A percentile compares a stretch with the other conserved stretches of the same genome.
Evolutionary conservation across 2,113 vertebrate species (phyloP).

Genomic region (Caranx melampygus): DNA sequence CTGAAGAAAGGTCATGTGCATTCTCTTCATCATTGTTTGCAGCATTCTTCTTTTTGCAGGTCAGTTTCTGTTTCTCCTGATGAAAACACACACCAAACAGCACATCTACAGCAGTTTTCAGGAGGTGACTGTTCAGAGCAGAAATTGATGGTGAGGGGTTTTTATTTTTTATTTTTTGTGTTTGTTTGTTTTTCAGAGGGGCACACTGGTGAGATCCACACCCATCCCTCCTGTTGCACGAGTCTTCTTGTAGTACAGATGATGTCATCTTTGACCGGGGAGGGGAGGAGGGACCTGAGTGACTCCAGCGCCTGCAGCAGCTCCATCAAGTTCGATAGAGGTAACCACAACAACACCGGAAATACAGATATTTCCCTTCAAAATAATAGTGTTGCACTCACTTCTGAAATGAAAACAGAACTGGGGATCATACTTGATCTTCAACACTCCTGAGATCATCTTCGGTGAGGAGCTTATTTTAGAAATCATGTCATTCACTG

Average conservation of each 20-base stretch:
- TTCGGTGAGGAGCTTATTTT: too few species aligned
- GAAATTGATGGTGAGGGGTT: not conserved
- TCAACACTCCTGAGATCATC: too few species aligned
- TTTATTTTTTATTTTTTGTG: not conserved
- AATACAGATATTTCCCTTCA: not conserved
- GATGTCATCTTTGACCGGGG: slow-evolving; percentile 76
- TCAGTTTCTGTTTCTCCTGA: not conserved
- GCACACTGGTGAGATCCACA: slow-evolving; percentile 43
- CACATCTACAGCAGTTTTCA: too few species aligned
- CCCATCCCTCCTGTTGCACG: slow-evolving; percentile 73
- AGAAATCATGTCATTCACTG: not conserved
- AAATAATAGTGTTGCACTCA: not conserved
- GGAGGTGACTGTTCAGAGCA: not conserved
- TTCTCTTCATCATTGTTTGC: not conserved
- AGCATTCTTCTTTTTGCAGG: not conserved
- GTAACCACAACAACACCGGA: slow-evolving; percentile 23
- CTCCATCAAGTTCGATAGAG: slow-evolving; percentile 3
- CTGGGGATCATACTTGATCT: not conserved
- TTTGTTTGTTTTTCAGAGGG: not conserved
- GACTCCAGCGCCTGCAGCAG: slow-evolving; percentile 60
- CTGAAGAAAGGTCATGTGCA: not conserved
- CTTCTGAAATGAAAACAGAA: not conserved
- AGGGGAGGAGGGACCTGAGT: slow-evolving; percentile 60
- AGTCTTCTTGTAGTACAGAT: slow-evolving; percentile 65
- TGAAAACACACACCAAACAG: not conserved